Evolutionary conservation across 2,888 invertebrate species (phyloP).

Genomic region (Orthosia cruda): DNA sequence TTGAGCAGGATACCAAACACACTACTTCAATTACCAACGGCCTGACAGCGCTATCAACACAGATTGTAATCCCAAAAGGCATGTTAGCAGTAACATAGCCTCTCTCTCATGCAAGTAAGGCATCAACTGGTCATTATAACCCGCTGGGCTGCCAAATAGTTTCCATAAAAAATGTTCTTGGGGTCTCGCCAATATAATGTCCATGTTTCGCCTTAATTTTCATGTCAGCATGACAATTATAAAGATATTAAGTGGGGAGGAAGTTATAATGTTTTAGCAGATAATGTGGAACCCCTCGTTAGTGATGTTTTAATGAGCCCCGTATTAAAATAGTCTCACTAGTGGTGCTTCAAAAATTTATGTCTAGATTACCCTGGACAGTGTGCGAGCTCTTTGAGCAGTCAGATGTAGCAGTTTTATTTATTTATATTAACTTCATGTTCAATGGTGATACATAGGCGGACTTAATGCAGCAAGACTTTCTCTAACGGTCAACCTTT

Average conservation of each 20-base stretch:
- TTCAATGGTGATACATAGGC: too few relatives aligned
- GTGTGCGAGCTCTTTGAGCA: too few relatives aligned
- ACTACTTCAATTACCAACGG: background rate
- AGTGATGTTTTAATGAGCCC: background rate
- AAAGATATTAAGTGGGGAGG: conserved; percentile 19
- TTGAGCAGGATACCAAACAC: background rate
- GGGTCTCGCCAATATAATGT: conserved; percentile 50
- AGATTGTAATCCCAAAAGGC: conserved; percentile 9
- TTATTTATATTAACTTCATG: too few relatives aligned
- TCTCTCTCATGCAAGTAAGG: conserved; percentile 29
- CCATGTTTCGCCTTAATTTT: conserved; percentile 42
- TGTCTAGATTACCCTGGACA: too few relatives aligned
- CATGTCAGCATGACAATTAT: conserved; percentile 43
- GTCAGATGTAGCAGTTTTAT: too few relatives aligned
- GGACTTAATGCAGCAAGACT: too few relatives aligned
- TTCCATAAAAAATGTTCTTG: conserved; percentile 54
- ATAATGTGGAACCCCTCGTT: background rate
- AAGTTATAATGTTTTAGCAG: conserved; percentile 10
- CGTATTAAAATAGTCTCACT: background rate
- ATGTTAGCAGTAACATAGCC: conserved; percentile 15
- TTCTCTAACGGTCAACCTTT: too few relatives aligned
- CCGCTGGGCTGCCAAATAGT: conserved; percentile 55
- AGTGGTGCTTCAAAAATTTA: too few relatives aligned
- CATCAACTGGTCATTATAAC: conserved; percentile 58
- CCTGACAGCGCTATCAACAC: background rate